Percentiles rank a stretch among this genome's conserved stretches.
These are phyloP conservation scores for Theristicus caerulescens DNA, from an alignment of 2,113 vertebrate species.

Conservation along the genomic window DNA sequence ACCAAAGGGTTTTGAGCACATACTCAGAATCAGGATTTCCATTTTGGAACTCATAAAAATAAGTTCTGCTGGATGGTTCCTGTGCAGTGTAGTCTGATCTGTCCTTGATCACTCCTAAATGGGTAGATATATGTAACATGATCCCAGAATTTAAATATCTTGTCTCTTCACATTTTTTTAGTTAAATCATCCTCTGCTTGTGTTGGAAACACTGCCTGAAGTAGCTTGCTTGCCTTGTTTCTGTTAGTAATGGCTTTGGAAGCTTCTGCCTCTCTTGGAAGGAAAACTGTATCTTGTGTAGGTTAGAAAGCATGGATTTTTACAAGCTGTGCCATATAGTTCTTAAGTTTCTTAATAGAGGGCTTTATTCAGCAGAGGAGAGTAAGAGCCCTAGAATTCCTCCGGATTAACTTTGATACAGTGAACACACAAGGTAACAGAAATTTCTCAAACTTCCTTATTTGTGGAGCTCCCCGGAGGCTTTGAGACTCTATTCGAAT, in stretches of 20 bases:
- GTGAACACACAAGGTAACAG: background rate
- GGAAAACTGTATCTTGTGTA: background rate
- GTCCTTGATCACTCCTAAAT: background rate
- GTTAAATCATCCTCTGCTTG: background rate
- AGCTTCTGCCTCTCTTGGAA: background rate
- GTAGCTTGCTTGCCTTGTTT: background rate
- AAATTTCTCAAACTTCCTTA: background rate
- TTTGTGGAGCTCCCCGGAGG: background rate
- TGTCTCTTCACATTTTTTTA: background rate
- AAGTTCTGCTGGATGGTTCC: background rate
- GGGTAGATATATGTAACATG: background rate
- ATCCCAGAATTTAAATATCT: background rate
- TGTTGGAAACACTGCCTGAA: background rate
- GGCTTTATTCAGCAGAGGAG: background rate
- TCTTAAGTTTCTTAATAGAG: background rate
- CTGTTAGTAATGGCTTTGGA: background rate
- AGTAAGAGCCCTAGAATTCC: background rate
- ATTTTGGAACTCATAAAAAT: background rate
- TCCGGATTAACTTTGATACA: background rate
- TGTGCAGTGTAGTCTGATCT: background rate
- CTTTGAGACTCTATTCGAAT: background rate
- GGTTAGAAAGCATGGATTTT: background rate
- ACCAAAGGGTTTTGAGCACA: background rate
- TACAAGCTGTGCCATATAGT: background rate
- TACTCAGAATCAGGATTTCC: background rate